These are phyloP conservation scores for Panulirus ornatus DNA, from an alignment of 1,140 invertebrate species.

Conservation along the genomic window DNA sequence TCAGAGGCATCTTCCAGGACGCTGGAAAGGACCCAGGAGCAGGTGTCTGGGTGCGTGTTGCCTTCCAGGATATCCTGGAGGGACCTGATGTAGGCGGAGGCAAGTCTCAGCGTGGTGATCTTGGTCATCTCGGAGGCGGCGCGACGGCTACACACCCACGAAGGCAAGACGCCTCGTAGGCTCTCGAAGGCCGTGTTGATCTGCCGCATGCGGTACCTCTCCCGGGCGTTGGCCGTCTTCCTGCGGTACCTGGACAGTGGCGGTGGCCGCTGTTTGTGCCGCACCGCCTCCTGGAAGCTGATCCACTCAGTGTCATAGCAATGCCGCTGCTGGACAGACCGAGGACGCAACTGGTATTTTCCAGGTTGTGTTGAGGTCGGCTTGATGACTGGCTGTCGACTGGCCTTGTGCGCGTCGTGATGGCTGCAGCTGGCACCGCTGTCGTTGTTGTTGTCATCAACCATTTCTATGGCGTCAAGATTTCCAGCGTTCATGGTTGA, in stretches of 20 bases:
- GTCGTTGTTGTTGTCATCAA: too few species aligned
- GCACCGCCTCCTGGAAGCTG: constrained; percentile 27
- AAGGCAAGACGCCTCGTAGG: constrained; percentile 43
- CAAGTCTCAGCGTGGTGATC: constrained; percentile 57
- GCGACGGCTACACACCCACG: constrained; percentile 45
- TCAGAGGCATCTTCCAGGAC: constrained; percentile 23
- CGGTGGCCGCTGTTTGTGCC: constrained; percentile 46
- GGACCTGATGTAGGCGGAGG: constrained; percentile 58
- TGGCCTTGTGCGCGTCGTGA: too few species aligned
- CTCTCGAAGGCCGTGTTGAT: constrained; percentile 90
- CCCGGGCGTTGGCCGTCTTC: constrained; percentile 92
- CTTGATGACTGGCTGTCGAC: too few species aligned
- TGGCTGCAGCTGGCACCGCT: too few species aligned
- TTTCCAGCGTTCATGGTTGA: too few species aligned
- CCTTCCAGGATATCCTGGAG: constrained; percentile 52
- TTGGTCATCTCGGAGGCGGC: constrained; percentile 54
- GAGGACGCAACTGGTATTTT: constrained; percentile 42
- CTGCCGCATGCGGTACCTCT: constrained; percentile 90
- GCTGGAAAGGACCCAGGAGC: constrained; percentile 49
- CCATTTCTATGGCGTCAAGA: too few species aligned
- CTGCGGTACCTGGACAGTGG: constrained; percentile 86
- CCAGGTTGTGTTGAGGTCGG: too few species aligned
- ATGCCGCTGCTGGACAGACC: constrained; percentile 3
- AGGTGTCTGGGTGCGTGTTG: constrained; percentile 27
- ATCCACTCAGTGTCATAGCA: constrained; percentile 45